Percentiles rank a stretch among this genome's conserved stretches.
Evolutionary conservation across 2,888 invertebrate genomes (phyloP).

Genomic region (Drosophila borborema): DNA sequence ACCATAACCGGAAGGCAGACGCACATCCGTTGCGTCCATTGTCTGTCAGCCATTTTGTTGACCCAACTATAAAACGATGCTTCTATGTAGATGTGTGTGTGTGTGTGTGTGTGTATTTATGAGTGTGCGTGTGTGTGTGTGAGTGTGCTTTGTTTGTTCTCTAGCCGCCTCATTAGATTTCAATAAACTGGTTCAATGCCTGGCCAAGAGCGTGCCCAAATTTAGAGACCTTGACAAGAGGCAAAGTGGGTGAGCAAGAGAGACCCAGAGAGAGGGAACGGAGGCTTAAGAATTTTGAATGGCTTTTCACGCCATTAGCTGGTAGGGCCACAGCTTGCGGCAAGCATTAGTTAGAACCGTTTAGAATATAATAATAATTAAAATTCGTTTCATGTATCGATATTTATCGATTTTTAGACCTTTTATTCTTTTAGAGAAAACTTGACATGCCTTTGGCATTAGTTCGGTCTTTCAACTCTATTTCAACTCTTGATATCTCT

Average conservation of each 20-base stretch:
- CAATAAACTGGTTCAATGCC: conserved; percentile 69
- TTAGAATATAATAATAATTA: not conserved
- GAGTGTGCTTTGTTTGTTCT: conserved; percentile 52
- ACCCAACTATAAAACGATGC: conserved; percentile 47
- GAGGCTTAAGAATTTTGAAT: conserved; percentile 42
- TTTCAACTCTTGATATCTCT: not conserved
- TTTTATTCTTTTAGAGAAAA: no score
- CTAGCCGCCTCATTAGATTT: conserved; percentile 74
- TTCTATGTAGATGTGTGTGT: conserved; percentile 12
- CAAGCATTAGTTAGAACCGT: conserved; percentile 7
- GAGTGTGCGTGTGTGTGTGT: conserved; percentile 9
- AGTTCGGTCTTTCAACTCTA: not conserved
- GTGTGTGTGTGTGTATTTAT: conserved; percentile 1
- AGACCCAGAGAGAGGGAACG: not conserved
- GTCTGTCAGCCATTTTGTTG: conserved; percentile 63
- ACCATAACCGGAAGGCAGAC: conserved; percentile 33
- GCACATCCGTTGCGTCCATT: conserved; percentile 48
- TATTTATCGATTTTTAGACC: not conserved
- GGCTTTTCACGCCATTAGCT: conserved; percentile 32
- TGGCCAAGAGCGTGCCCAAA: conserved; percentile 38
- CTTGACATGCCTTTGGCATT: not conserved
- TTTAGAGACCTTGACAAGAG: conserved; percentile 6
- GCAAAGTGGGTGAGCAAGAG: not conserved
- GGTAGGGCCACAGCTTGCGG: conserved; percentile 39
- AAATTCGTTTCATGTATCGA: not conserved